A percentile compares a stretch with the other conserved stretches of the same genome.
phyloP scores from a whole-genome alignment of 2,113 vertebrate genomes.

The Candoia aspera region DNA sequence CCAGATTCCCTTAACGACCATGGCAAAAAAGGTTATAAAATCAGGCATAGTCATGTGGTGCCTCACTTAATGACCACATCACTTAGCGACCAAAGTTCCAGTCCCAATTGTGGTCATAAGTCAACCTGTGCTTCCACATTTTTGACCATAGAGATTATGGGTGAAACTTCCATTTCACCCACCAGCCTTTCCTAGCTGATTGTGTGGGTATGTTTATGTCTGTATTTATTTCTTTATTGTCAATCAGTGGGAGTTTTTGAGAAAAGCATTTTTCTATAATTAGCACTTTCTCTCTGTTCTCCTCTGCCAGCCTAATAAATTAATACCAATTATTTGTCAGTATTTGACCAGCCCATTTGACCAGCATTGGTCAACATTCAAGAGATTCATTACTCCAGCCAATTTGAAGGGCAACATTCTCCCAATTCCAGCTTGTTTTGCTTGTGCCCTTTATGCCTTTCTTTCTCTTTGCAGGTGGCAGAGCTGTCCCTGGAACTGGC shows the following conservation, averaged over 20 bases:
- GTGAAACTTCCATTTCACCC: neutral
- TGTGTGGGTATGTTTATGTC: neutral
- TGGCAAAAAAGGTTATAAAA: no score
- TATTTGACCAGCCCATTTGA: neutral
- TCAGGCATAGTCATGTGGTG: no score
- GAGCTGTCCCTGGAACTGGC: slow-evolving; percentile 25
- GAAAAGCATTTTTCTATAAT: neutral
- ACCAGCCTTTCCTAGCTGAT: neutral
- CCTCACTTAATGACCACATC: no score
- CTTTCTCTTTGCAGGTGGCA: slow-evolving; percentile 30
- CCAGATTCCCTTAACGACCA: no score
- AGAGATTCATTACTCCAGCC: neutral
- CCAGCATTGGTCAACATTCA: neutral
- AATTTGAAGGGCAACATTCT: neutral
- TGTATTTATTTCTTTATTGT: neutral
- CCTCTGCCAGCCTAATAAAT: neutral
- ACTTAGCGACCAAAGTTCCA: no score
- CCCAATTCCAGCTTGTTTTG: neutral
- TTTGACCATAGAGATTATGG: neutral
- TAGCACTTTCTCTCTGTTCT: neutral
- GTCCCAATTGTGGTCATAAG: no score
- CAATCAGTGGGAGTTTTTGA: neutral
- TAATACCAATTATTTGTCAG: neutral
- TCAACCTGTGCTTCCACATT: no score
- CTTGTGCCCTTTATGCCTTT: neutral